Evolutionary conservation across 1,140 invertebrate genomes (phyloP), one percentile per base, ranked within the genome.

Genomic region (Drosophila nigrodunni): DNA sequence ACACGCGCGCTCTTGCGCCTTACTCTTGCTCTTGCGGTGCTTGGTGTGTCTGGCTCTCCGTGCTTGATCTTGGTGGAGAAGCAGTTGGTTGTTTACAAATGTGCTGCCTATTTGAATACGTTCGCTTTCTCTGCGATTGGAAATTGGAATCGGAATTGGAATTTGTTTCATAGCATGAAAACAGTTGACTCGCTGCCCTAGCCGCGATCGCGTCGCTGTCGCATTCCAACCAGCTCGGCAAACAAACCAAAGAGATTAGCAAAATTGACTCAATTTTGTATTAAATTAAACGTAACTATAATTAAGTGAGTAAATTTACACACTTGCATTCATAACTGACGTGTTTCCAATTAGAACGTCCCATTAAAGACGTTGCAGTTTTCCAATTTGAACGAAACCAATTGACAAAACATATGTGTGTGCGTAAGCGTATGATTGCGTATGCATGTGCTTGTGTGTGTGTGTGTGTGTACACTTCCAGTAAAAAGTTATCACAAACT

Each of bases 91-190:
- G 82, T 87, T 88, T 87, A 87, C 82, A 82, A 87, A 65, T 57
- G 68, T 43, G 57, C 44, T 60, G 50, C 59, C 46, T 52, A 57
- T 85, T 83, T 78, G 79, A 86, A 70, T 60, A 49, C 65, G 49
- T 62, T 79, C 54, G 83, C 85, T 87, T 87, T 88, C 79, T 74
- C 86, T 69, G 76, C 72, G 67, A 89, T 87, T 87, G 83, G 85
- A 87, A 87, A 83, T 78, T 87, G 83, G 73, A 83, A 83, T 75
- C 71, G 82, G 61, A 79, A 83, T 75, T 75, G 82, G 61, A 79
- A 79, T 74, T 80, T 83, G 64, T 59, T 71, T 65, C 35, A 39
- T 60, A 57, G 50, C 47, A 10, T 68, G 62, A 65, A 77, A 46
- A 65, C 50, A 86, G 74, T 83, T 80, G 69, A 77, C 46, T 74